A percentile compares a stretch with the other conserved stretches of the same genome.
Conservation (phyloP, 2,888 invertebrate genomes). For the Nasonia oneida region DNA sequence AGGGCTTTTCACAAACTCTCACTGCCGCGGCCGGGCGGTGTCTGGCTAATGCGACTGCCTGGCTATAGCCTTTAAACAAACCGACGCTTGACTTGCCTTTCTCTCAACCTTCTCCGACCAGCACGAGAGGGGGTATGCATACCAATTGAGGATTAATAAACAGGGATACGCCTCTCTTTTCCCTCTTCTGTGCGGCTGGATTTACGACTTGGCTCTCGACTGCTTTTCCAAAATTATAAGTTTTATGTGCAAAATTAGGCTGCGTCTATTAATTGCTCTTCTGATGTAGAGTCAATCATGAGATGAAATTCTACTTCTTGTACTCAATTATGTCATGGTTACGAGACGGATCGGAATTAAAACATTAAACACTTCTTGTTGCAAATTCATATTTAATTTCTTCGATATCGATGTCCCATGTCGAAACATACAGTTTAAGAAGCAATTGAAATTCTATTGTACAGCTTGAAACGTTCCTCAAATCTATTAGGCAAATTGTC, state of each 20-base stretch:
- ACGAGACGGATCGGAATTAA: no score
- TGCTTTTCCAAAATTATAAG: neutral
- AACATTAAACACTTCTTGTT: no score
- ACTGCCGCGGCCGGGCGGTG: neutral
- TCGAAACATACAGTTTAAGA: neutral
- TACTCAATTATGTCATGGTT: no score
- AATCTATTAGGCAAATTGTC: conserved; percentile 55
- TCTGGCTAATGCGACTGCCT: conserved; percentile 18
- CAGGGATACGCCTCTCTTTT: conserved; percentile 27
- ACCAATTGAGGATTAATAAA: conserved; percentile 55
- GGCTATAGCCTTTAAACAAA: conserved; percentile 42
- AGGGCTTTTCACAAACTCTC: conserved; percentile 30
- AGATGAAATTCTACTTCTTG: no score
- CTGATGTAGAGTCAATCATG: no score
- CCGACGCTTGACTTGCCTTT: neutral
- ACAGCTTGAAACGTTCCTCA: conserved; percentile 38
- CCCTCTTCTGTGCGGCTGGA: conserved; percentile 14
- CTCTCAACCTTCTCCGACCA: neutral
- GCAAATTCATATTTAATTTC: no score
- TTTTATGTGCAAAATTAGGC: neutral
- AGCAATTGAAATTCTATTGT: conserved; percentile 51
- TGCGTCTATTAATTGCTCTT: neutral
- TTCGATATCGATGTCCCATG: no score
- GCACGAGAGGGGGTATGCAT: conserved; percentile 23
- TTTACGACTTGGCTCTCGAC: neutral